phyloP scores from a whole-genome alignment of 2,888 invertebrate species.

The Trichacis sp. region DNA sequence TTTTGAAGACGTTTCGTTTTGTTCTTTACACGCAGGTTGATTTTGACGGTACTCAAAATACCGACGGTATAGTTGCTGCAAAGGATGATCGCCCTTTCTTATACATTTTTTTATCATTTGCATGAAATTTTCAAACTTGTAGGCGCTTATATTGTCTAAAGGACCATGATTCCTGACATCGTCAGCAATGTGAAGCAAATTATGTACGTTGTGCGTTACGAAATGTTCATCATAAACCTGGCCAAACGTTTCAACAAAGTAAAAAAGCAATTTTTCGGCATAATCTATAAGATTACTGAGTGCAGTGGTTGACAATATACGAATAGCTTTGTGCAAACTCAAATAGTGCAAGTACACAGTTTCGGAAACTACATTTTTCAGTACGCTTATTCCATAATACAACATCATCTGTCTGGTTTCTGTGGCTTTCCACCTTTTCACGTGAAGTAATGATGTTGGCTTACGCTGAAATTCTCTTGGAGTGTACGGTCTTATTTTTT shows the following conservation, averaged over 20 bases:
- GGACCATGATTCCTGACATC: background rate
- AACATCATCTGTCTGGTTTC: slow-evolving; percentile 7
- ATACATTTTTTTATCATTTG: too few relatives aligned
- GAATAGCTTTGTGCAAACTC: background rate
- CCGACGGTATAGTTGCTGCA: too few relatives aligned
- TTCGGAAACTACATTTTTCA: background rate
- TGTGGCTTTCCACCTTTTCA: slow-evolving; percentile 3
- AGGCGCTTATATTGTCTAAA: background rate
- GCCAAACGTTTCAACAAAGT: background rate
- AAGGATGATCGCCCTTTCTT: too few relatives aligned
- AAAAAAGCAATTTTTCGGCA: too few relatives aligned
- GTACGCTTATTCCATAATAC: slow-evolving; percentile 1
- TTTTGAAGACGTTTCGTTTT: too few relatives aligned
- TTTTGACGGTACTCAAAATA: too few relatives aligned
- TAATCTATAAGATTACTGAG: background rate
- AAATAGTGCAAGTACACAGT: background rate
- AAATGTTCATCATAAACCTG: background rate
- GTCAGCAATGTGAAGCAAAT: background rate
- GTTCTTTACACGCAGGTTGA: too few relatives aligned
- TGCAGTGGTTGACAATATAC: background rate
- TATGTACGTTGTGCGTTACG: background rate
- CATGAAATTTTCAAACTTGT: background rate
- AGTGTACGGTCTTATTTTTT: background rate
- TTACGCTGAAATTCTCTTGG: slow-evolving; percentile 8
- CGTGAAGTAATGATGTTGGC: background rate